A percentile compares a stretch with the other conserved stretches of the same genome.
phyloP scores from a whole-genome alignment of 2,797 vertebrate genomes.

The Myotis vivesi region DNA sequence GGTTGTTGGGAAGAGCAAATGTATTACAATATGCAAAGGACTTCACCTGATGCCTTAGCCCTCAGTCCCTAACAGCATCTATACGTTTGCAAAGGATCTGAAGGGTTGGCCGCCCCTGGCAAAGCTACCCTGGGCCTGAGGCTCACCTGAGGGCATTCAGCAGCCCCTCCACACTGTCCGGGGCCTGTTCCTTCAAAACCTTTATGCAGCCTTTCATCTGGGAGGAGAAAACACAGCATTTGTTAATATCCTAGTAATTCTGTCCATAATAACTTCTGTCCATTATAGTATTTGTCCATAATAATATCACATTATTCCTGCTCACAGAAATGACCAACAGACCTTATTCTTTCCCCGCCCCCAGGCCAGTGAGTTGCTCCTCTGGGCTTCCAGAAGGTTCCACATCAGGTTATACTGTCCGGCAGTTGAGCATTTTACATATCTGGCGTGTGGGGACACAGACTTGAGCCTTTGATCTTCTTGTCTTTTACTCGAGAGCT shows the following conservation, averaged over 20 bases:
- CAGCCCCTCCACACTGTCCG: constrained; percentile 96
- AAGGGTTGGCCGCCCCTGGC: background rate
- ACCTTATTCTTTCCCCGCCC: background rate
- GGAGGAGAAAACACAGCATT: constrained; percentile 61
- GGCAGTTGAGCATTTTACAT: background rate
- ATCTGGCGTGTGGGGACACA: background rate
- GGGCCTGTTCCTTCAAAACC: constrained; percentile 97
- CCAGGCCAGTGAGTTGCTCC: background rate
- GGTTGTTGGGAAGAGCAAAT: background rate
- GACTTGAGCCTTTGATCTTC: background rate
- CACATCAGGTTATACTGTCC: background rate
- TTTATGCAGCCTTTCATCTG: constrained; percentile 95
- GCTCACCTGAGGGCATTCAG: constrained; percentile 97
- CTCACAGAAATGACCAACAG: background rate
- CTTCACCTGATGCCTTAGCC: background rate
- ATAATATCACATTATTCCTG: background rate
- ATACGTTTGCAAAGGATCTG: background rate
- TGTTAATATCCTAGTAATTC: background rate
- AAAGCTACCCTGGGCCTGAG: rapidly evolving
- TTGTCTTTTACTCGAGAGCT: background rate
- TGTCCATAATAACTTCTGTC: background rate
- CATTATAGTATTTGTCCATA: too few relatives aligned
- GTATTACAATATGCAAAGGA: background rate
- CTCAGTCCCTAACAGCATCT: background rate
- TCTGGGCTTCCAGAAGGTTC: background rate